Evolutionary conservation across 2,797 vertebrate genomes (phyloP).

Genomic region (Sparus aurata): DNA sequence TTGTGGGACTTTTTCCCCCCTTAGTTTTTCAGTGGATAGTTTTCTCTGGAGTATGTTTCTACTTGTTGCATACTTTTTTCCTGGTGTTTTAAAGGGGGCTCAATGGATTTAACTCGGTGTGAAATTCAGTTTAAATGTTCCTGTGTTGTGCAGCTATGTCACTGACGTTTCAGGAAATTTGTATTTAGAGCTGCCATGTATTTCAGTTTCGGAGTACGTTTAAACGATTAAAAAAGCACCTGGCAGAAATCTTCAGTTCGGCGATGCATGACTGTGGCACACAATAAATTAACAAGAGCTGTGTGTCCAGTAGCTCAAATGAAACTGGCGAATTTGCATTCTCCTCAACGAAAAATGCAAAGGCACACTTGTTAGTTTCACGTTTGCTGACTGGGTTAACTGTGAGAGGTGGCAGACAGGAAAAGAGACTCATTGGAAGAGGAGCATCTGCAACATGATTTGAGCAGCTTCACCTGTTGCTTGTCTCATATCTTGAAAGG

Average conservation of each 20-base stretch:
- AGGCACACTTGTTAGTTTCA: conserved; percentile 66
- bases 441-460: conserved; percentile 70
- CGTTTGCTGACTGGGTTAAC: conserved; percentile 37
- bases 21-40: conserved; percentile 54
- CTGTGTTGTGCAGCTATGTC: background rate
- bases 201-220: background rate
- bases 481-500: conserved; percentile 70
- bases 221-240: conserved; percentile 4
- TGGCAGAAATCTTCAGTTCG: background rate
- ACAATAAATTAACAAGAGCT: background rate
- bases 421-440: conserved; percentile 41
- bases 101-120: conserved; percentile 28
- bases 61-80: conserved; percentile 54
- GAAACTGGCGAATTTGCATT: conserved; percentile 60
- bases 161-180: conserved; percentile 24
- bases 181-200: background rate
- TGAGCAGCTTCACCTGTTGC: conserved; percentile 85
- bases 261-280: background rate
- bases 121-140: conserved; percentile 12
- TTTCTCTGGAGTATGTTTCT: conserved; percentile 39
- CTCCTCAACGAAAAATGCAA: conserved; percentile 46
- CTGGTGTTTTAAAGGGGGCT: conserved; percentile 1
- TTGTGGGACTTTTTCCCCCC: conserved; percentile 61
- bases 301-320: conserved; percentile 6
- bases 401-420: conserved; percentile 46